Evolutionary conservation across 2,797 vertebrate genomes (phyloP), one percentile per base, ranked within the genome.

Genomic region (Pelodytes ibericus): DNA sequence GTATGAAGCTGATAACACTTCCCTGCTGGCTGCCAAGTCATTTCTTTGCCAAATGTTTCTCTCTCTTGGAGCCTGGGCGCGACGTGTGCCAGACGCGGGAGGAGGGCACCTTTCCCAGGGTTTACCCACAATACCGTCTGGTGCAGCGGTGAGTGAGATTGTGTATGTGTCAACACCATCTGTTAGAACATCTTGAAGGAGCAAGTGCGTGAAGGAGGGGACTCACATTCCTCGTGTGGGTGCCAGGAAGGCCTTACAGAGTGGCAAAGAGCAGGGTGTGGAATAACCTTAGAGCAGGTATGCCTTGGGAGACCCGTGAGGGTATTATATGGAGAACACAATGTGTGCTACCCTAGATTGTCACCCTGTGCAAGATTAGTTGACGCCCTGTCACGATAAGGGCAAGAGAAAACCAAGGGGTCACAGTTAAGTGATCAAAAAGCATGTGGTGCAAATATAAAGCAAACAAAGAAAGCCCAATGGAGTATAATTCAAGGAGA

Each of bases 111-210:
- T 73, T 56, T 79, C 71, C 76, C 71, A 31, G 76, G 76, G 76
- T 79, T 79, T 79, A 79, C 76, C 76, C 71, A 79, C 71, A 79
- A 79, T 79, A 79, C 76, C 76, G 71, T 69, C 76, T 79, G 76
- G 44, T 66, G 71, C 76, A 69, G 76, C 64, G 76, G 76, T 69
- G 76, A 79, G 57, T 49, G 76, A 79, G 71, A 73, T 36, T 79
- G 76, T 79, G 71, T 68, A 20, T 79, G 30, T 79, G 71, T 79
- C 76, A 79, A 79, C 71, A 79, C 76, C 76, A 79, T 79, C 76
- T 79, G 76, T 57, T 69, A 18, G 3, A 69, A 47, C 76, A 79
- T 73, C 71, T 73, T 73, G 76, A 73, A 20, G 71, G 49, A 56
- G 15, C 11, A 13, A 56, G 33, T 15, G 29, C 20, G 26, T 25